Conservation (phyloP, 2,113 vertebrate species). For the Eptesicus fuscus region DNA sequence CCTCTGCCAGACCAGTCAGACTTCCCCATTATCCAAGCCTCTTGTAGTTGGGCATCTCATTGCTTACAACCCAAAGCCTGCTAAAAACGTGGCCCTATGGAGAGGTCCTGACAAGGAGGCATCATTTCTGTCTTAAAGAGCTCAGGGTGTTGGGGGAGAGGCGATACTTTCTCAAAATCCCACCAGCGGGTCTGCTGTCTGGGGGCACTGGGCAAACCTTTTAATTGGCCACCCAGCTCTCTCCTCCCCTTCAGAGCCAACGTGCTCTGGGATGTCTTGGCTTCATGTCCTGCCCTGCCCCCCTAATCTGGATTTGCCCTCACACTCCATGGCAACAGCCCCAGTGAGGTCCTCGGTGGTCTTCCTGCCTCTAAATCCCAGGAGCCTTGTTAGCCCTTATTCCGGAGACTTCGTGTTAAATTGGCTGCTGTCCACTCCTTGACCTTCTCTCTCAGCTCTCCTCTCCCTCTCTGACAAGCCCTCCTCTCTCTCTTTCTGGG, state of each 20-base stretch:
- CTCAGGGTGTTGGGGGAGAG: background rate
- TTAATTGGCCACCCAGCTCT: background rate
- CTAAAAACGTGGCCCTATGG: background rate
- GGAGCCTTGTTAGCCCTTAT: background rate
- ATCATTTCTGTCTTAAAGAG: background rate
- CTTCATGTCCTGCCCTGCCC: rapidly evolving
- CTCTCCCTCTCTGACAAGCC: background rate
- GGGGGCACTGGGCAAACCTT: background rate
- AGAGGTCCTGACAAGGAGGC: background rate
- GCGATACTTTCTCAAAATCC: background rate
- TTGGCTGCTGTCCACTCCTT: background rate
- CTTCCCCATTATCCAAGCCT: background rate
- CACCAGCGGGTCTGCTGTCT: background rate
- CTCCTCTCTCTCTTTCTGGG: background rate
- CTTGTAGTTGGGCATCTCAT: background rate
- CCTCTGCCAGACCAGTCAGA: background rate
- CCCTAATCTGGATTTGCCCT: background rate
- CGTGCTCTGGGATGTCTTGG: background rate
- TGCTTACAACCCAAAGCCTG: background rate
- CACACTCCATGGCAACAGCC: rapidly evolving
- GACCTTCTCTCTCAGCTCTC: background rate
- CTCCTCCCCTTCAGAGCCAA: background rate
- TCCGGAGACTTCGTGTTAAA: background rate
- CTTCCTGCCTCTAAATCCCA: background rate
- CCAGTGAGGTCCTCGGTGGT: background rate